Conservation (phyloP, 2,113 vertebrate species). For the Sceloporus tristichus region DNA sequence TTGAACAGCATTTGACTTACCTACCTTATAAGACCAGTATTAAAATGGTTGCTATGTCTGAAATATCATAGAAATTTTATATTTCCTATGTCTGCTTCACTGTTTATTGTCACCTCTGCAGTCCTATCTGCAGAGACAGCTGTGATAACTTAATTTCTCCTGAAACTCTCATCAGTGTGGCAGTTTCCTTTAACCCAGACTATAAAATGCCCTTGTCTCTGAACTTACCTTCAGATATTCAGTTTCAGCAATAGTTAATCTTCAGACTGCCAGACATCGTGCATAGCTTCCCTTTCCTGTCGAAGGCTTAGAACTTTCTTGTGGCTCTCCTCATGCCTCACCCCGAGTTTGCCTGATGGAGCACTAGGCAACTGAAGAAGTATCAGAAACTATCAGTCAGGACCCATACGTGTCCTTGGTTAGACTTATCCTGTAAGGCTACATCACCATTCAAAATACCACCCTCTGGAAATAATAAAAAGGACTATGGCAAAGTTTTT, state of each 20-base stretch:
- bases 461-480: too few relatives aligned
- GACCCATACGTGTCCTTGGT: not conserved
- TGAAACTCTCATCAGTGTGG: constrained; percentile 13
- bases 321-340: not conserved
- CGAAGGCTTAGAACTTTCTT: not conserved
- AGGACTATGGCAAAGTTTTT: too few relatives aligned
- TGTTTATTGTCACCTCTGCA: not conserved
- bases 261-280: constrained; percentile 1
- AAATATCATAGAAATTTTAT: constrained; percentile 1
- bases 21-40: constrained; percentile 18
- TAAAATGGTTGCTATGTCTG: constrained; percentile 33
- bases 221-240: constrained; percentile 25
- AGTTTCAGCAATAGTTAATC: constrained; percentile 26
- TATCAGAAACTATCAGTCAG: not conserved
- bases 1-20: not conserved
- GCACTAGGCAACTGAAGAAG: not conserved
- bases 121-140: not conserved
- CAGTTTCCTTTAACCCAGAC: constrained; percentile 18
- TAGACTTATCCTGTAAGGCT: not conserved
- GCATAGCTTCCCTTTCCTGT: not conserved
- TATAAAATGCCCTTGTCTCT: constrained; percentile 15
- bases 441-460: too few relatives aligned
- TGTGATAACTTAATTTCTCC: constrained; percentile 23
- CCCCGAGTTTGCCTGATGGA: not conserved
- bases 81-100: constrained; percentile 24